A percentile compares a stretch with the other conserved stretches of the same genome.
phyloP scores from a whole-genome alignment of 2,797 vertebrate species.

The Lateolabrax maculatus region DNA sequence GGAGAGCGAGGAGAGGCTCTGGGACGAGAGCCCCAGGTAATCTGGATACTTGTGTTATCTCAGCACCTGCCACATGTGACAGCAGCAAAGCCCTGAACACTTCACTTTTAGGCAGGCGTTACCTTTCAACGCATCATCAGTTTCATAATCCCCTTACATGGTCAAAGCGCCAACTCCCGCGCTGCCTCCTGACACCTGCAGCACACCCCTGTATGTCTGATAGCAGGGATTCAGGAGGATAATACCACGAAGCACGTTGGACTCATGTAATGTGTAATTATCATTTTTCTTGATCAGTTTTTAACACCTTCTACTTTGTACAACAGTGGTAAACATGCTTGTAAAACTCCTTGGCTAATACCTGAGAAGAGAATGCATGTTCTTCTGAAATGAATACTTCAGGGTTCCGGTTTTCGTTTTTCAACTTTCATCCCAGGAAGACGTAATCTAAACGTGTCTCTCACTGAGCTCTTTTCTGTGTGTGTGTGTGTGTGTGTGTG shows the following conservation, averaged over 20 bases:
- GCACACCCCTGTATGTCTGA: conserved; percentile 70
- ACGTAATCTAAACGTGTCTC: conserved; percentile 33
- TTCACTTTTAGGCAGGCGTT: conserved; percentile 82
- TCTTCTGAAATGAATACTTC: conserved; percentile 32
- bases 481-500: not conserved
- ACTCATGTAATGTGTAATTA: conserved; percentile 74
- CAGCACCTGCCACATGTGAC: conserved; percentile 78
- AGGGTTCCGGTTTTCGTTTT: conserved; percentile 19
- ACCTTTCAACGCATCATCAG: conserved; percentile 85
- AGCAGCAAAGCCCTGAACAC: conserved; percentile 79
- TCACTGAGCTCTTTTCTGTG: not conserved
- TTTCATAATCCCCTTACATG: conserved; percentile 86
- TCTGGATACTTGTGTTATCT: conserved; percentile 82
- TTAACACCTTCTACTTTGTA: conserved; percentile 41
- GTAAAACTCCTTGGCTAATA: conserved; percentile 48
- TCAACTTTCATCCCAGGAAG: conserved; percentile 36
- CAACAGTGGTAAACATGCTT: conserved; percentile 32
- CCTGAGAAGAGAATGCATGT: not conserved
- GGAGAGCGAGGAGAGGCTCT: conserved; percentile 8
- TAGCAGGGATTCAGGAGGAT: conserved; percentile 74
- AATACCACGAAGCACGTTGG: conserved; percentile 61
- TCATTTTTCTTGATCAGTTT: conserved; percentile 62
- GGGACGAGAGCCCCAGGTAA: conserved; percentile 74
- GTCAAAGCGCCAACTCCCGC: conserved; percentile 74
- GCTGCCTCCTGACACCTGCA: conserved; percentile 74